Conservation (phyloP, 2,797 vertebrate genomes). For the Micropoecilia bifurca region DNA sequence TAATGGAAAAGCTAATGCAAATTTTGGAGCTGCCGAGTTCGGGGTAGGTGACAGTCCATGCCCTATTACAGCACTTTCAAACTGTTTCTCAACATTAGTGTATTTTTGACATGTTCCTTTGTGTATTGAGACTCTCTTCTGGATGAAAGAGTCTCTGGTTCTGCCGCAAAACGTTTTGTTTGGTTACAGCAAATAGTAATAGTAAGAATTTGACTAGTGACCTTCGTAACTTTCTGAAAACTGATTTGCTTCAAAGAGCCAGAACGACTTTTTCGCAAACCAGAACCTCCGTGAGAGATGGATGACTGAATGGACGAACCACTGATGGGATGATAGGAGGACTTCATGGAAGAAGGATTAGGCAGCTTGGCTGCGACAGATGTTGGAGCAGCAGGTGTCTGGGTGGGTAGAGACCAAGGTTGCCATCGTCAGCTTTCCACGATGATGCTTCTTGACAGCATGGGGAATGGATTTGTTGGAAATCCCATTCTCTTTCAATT, state of each 20-base stretch:
- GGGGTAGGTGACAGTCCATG: slow-evolving; percentile 24
- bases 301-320: slow-evolving; percentile 33
- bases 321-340: slow-evolving; percentile 38
- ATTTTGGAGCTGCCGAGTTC: slow-evolving; percentile 27
- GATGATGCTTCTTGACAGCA: slow-evolving; percentile 90
- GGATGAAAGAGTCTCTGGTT: not conserved
- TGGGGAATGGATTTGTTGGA: slow-evolving; percentile 87
- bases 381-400: slow-evolving; percentile 95
- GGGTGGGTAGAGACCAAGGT: slow-evolving; percentile 83
- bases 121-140: not conserved
- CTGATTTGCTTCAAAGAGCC: slow-evolving; percentile 3
- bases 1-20: slow-evolving; percentile 42
- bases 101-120: slow-evolving; percentile 2
- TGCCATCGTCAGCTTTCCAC: slow-evolving; percentile 86
- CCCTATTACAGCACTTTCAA: slow-evolving; percentile 15
- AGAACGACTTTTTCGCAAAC: slow-evolving; percentile 22
- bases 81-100: slow-evolving; percentile 25
- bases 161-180: not conserved
- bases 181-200: not conserved
- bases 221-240: slow-evolving; percentile 27
- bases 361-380: slow-evolving; percentile 85
- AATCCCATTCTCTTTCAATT: slow-evolving; percentile 86
- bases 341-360: slow-evolving; percentile 70
- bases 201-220: not conserved
- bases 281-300: slow-evolving; percentile 12